These are phyloP conservation scores for Glandiceps talaboti DNA, from an alignment of 53 echinoderm and acorn worm genomes.

Conservation along the genomic window DNA sequence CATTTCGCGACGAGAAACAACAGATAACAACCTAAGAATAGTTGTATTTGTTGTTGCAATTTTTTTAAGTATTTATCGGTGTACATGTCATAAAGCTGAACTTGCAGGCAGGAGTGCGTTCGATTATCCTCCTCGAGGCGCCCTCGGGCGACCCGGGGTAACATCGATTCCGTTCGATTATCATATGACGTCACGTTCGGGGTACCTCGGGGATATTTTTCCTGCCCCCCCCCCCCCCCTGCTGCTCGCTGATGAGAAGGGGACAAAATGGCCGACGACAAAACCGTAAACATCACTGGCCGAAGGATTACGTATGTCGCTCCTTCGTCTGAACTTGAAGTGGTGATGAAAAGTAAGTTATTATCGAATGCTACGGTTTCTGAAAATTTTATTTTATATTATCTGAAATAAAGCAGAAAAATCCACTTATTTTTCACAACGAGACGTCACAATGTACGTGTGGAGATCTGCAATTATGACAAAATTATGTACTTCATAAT, in stretches of 20 bases:
- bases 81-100: too few relatives aligned
- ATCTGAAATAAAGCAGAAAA: too few relatives aligned
- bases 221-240: neutral
- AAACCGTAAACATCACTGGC: neutral
- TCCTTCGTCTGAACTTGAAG: neutral
- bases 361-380: neutral
- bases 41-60: too few relatives aligned
- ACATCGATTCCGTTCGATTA: neutral
- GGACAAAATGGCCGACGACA: neutral
- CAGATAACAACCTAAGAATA: too few relatives aligned
- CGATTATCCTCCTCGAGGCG: neutral
- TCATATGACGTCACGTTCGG: neutral
- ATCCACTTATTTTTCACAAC: too few relatives aligned
- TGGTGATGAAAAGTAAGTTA: neutral
- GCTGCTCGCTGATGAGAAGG: too few relatives aligned
- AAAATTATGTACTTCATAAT: too few relatives aligned
- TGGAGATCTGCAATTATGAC: too few relatives aligned
- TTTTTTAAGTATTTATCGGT: too few relatives aligned
- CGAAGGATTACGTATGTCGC: neutral
- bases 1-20: too few relatives aligned
- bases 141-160: neutral
- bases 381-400: neutral
- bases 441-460: too few relatives aligned
- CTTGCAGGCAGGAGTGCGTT: neutral
- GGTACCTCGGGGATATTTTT: neutral